Evolutionary conservation across 1,140 invertebrate species (phyloP), one percentile per base, ranked within the genome.

Genomic region (Telenomus remus): DNA sequence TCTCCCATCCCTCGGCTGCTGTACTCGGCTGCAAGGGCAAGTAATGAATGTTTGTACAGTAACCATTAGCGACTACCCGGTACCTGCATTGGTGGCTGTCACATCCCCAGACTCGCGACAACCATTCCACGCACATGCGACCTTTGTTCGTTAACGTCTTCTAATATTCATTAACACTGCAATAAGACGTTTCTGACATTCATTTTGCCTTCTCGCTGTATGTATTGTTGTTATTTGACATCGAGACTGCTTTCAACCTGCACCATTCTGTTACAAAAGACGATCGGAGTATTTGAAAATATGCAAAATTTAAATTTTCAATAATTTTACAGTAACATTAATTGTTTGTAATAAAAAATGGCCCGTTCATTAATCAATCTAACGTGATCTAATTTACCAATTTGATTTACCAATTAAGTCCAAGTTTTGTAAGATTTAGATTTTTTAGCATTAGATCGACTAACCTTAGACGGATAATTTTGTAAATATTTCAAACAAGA

Each of bases 1-100:
- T 75, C 65, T 57, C 73, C 66, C 79, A 66, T 66, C 55, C 44
- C 71, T 27, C 50, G 35, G 44, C 49, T n/a, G 9, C 50, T 10
- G 49, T 37, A 48, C 37, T 47, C 19, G 19, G 47, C 19, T 68
- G 53, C 72, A 76, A 76, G 78, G 76, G 78, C 71, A 71, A 82
- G 84, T 87, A 87, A 87, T 86, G 86, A 87, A 87, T 87, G 86
- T 87, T 86, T 87, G 84, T 82, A 85, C 81, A 84, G 79, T 82
- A 80, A 83, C 86, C 86, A 87, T 87, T 87, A 86, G 82, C 84
- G 84, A 80, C 80, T 81, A 76, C 64, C 72, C 79, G 78, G 75
- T 69, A 61, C 74, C 74, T 70, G 63, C 64, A 42, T 64, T 51
- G 55, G 35, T 66, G 53, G 63, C 49, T 53, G 74, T 65, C 72